A percentile compares a stretch with the other conserved stretches of the same genome.
phyloP scores from a whole-genome alignment of 2,113 vertebrate genomes.

The Psilopsiagon aymara region DNA sequence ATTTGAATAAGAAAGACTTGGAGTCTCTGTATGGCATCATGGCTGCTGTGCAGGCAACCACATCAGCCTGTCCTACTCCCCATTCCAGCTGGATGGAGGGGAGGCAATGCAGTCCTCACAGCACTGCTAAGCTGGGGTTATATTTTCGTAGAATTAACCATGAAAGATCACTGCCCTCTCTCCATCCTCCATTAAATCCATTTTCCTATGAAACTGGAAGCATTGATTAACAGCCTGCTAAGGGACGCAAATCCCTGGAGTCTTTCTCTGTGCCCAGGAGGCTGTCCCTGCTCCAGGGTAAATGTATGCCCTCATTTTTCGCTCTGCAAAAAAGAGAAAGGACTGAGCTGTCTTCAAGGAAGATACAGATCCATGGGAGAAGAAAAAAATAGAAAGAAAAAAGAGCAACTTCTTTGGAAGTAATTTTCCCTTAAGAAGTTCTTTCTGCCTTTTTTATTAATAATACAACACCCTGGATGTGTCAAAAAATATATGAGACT shows the following conservation, averaged over 20 bases:
- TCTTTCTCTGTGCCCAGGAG: background rate
- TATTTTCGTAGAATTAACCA: background rate
- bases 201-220: conserved; percentile 21
- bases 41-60: background rate
- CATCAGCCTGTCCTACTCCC: background rate
- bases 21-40: background rate
- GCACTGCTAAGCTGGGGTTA: background rate
- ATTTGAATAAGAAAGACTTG: background rate
- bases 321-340: background rate
- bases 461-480: conserved; percentile 64
- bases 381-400: background rate
- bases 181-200: background rate
- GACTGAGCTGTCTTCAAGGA: background rate
- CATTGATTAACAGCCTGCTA: background rate
- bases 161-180: background rate
- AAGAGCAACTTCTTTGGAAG: background rate
- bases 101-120: background rate
- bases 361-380: background rate
- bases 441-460: conserved; percentile 63
- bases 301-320: background rate
- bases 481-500: conserved; percentile 58
- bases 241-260: background rate
- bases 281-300: background rate
- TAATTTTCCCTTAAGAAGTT: conserved; percentile 46
- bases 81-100: background rate